Evolutionary conservation across 2,113 vertebrate genomes (phyloP).

Genomic region (Myxocyprinus asiaticus): DNA sequence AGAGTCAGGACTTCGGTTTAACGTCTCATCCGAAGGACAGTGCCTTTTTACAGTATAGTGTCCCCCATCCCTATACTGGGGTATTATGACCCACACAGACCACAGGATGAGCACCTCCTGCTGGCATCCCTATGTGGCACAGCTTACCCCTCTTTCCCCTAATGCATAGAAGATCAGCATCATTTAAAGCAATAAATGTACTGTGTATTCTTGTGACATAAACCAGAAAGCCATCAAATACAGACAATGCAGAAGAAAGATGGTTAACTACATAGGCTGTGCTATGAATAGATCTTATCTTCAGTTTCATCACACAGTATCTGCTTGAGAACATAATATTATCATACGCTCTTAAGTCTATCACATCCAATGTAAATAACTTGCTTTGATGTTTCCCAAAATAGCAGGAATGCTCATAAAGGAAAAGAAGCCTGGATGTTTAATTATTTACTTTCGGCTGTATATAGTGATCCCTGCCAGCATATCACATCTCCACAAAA

Average conservation of each 20-base stretch:
- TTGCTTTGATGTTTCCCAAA: slow-evolving; percentile 45
- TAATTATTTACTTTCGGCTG: slow-evolving; percentile 48
- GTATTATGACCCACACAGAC: too few relatives aligned
- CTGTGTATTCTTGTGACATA: neutral
- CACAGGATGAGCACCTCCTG: too few relatives aligned
- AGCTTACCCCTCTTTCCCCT: neutral
- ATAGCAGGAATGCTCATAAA: slow-evolving; percentile 47
- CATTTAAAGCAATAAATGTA: slow-evolving; percentile 1
- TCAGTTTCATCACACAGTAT: slow-evolving; percentile 42
- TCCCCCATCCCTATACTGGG: too few relatives aligned
- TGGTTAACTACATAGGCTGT: slow-evolving; percentile 27
- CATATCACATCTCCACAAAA: slow-evolving; percentile 5
- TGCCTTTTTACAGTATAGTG: too few relatives aligned
- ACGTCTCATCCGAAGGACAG: too few relatives aligned
- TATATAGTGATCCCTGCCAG: slow-evolving; percentile 34
- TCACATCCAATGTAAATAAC: slow-evolving; percentile 49
- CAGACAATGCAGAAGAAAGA: neutral
- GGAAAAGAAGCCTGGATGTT: slow-evolving; percentile 43
- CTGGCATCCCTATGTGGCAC: too few relatives aligned
- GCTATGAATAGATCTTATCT: slow-evolving; percentile 3
- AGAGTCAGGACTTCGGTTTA: too few relatives aligned
- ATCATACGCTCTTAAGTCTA: slow-evolving; percentile 24
- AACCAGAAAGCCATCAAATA: slow-evolving; percentile 9
- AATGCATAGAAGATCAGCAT: neutral
- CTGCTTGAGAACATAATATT: slow-evolving; percentile 40